Base-by-base conservation (phyloP, 2,797 vertebrate genomes). In the Phaenicophaeus curvirostris region DNA sequence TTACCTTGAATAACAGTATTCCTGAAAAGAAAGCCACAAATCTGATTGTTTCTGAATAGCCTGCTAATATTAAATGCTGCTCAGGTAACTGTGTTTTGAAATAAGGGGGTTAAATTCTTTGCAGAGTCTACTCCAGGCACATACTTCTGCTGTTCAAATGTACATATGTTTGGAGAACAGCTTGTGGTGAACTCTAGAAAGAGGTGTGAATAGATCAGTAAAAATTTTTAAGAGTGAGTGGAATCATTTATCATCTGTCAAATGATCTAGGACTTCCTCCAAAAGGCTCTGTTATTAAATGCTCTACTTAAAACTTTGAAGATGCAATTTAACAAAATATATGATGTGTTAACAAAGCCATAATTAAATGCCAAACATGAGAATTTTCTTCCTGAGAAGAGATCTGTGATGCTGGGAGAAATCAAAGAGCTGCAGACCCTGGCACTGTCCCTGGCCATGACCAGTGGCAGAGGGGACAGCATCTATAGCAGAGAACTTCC, bases 361-460 rank as follows among this genome's bases (percentile, higher is more conserved):
- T 58, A 62, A 59, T 62, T 53, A 77, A 83, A 83, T 65, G 24
- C 23, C 55, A 72, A 9, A 30, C 6, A 9, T 35, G 19, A 30
- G 5, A 72, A 15, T 2, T 42, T 51, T 57, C 42, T 66, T 81
- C 31, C n/a, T 11, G 8, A 11, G 31, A 50, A 54, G 42, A 62
- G 15, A 48, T 4, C 31, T 54, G 17, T 20, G 33, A 8, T 53
- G 8, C 66, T 78, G 35, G 15, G 28, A 35, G 33, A 66, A 35
- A 42, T 4, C 1, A 1, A 50, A 21, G 2, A 27, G 31, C 21
- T 13, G 6, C 2, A 0, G 5, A 84, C 59, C 28, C 61, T 51
- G 1, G 0, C 0, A 0, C 6, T 65, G 58, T 51, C 66, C 35
- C 31, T 27, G 59, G 10, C 44, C 1, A 0, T 19, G 33, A 39